Evolutionary conservation across 2,797 vertebrate species (phyloP).

Genomic region (Natrix natrix): DNA sequence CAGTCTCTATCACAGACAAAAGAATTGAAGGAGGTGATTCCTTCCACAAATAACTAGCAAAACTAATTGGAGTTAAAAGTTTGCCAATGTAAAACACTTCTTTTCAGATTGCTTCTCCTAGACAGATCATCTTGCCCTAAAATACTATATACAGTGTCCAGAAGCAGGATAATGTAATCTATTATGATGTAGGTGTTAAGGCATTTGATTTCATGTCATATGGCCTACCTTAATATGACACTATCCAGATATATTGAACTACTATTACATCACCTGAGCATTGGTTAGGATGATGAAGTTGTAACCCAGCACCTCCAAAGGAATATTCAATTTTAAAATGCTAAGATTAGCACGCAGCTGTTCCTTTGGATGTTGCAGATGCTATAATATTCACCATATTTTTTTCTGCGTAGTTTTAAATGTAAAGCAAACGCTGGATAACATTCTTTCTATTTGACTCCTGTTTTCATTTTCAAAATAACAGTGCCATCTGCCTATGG

Average conservation of each 20-base stretch:
- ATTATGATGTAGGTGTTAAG: background rate
- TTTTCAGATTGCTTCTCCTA: background rate
- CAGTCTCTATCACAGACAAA: background rate
- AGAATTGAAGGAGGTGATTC: background rate
- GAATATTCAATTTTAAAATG: background rate
- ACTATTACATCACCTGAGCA: background rate
- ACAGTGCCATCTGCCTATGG: constrained; percentile 20
- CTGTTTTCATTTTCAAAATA: constrained; percentile 17
- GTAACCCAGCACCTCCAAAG: background rate
- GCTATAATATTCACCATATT: background rate
- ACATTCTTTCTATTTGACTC: constrained; percentile 16
- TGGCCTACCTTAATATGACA: background rate
- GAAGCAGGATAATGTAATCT: background rate
- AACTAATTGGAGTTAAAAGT: background rate
- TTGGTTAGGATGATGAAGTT: background rate
- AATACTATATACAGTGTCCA: background rate
- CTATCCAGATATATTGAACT: background rate
- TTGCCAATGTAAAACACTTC: background rate
- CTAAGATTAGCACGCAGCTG: background rate
- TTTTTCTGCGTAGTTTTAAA: constrained; percentile 21
- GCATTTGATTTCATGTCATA: background rate
- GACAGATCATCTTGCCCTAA: background rate
- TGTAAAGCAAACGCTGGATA: constrained; percentile 4
- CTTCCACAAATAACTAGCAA: background rate
- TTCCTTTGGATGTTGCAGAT: constrained; percentile 12